Percentiles rank a stretch among this genome's conserved stretches.
Evolutionary conservation across 2,797 vertebrate species (phyloP).

Genomic region (Limosa lapponica): DNA sequence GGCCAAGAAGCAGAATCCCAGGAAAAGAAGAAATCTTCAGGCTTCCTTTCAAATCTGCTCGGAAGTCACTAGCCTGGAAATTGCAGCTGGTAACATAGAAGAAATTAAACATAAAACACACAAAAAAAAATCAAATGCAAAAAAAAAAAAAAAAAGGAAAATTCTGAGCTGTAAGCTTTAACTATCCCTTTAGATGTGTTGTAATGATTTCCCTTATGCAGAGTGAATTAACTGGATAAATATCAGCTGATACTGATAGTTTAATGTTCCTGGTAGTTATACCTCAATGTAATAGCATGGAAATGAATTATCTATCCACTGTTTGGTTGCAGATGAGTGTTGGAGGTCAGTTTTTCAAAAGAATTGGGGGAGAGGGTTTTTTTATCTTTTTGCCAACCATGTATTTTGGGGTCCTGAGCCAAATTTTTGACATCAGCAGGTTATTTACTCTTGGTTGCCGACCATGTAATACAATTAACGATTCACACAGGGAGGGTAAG

Average conservation of each 20-base stretch:
- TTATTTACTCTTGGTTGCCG: constrained; percentile 52
- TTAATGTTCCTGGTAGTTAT: constrained; percentile 76
- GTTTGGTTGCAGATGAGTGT: constrained; percentile 63
- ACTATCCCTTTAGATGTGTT: constrained; percentile 77
- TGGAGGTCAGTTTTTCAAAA: constrained; percentile 53
- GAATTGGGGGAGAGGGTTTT: not conserved
- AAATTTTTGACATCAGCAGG: not conserved
- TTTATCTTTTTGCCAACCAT: constrained; percentile 15
- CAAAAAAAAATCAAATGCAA: constrained; percentile 59
- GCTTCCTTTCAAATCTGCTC: constrained; percentile 94
- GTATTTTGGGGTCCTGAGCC: constrained; percentile 44
- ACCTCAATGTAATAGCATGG: constrained; percentile 80
- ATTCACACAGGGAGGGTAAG: constrained; percentile 5
- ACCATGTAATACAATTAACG: constrained; percentile 21
- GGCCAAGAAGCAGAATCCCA: constrained; percentile 71
- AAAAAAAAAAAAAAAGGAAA: constrained; percentile 31
- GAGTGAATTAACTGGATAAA: constrained; percentile 75
- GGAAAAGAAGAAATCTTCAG: constrained; percentile 79
- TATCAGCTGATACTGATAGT: constrained; percentile 73
- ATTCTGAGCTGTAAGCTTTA: constrained; percentile 80
- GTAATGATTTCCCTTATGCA: constrained; percentile 69
- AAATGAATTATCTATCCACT: constrained; percentile 75
- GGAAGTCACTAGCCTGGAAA: constrained; percentile 85
- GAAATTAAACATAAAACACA: constrained; percentile 64
- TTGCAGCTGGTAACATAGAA: constrained; percentile 29